These are phyloP conservation scores for Drosophila kurseongensis DNA, from an alignment of 1,140 invertebrate species.

Conservation along the genomic window DNA sequence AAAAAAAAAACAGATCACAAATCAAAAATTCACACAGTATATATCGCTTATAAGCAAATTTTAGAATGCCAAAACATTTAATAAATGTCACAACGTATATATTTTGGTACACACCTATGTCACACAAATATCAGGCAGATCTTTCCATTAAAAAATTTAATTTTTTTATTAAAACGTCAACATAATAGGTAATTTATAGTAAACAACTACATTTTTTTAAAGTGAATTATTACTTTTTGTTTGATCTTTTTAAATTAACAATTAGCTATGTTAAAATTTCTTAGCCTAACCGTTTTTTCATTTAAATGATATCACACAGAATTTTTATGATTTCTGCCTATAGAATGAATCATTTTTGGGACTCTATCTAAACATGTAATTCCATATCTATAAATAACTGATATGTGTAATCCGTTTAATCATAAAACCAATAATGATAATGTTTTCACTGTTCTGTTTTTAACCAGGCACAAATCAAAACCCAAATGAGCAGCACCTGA, in stretches of 20 bases:
- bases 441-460: conserved; percentile 14
- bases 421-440: conserved; percentile 34
- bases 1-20: conserved; percentile 29
- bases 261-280: too few species aligned
- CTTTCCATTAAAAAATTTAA: not conserved
- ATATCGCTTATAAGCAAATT: conserved; percentile 13
- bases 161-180: too few species aligned
- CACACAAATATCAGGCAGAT: too few species aligned
- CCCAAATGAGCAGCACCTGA: conserved; percentile 78
- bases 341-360: conserved; percentile 36
- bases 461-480: conserved; percentile 77
- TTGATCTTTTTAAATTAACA: too few species aligned
- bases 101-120: not conserved
- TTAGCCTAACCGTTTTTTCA: too few species aligned
- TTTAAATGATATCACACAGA: conserved; percentile 1
- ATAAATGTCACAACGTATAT: not conserved
- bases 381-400: conserved; percentile 29
- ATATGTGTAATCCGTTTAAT: conserved; percentile 40
- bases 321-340: not conserved
- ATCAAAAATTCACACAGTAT: conserved; percentile 48
- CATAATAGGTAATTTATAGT: too few species aligned
- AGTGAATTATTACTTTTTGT: too few species aligned
- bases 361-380: conserved; percentile 20
- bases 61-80: not conserved
- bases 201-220: too few species aligned